phyloP scores from a whole-genome alignment of 2,888 invertebrate genomes.

The Campopleginae sp. region DNA sequence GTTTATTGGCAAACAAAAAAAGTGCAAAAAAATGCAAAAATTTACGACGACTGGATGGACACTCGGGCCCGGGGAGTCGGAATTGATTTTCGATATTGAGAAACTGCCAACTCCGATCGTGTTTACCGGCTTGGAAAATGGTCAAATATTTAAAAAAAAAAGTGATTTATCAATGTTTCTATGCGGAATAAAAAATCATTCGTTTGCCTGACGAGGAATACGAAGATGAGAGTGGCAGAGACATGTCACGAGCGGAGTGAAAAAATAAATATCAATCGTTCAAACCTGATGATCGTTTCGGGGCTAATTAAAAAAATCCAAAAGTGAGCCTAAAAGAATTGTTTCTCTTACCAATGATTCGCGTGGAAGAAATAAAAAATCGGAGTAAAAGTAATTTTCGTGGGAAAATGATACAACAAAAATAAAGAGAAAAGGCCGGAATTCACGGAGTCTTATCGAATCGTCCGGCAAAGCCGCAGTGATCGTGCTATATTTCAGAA shows the following conservation, averaged over 20 bases:
- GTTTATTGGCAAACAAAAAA: slow-evolving; percentile 25
- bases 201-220: background rate
- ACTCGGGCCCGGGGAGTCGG: slow-evolving; percentile 45
- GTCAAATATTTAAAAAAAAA: background rate
- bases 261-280: background rate
- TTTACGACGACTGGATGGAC: slow-evolving; percentile 45
- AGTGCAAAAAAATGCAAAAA: slow-evolving; percentile 38
- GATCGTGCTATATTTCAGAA: slow-evolving; percentile 45
- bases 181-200: background rate
- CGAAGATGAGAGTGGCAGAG: background rate
- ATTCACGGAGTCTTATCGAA: slow-evolving; percentile 54
- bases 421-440: slow-evolving; percentile 35
- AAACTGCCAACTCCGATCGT: background rate
- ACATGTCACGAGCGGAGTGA: background rate
- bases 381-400: background rate
- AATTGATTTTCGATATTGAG: slow-evolving; percentile 47
- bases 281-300: background rate
- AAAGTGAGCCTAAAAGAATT: background rate
- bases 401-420: background rate
- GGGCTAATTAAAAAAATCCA: background rate
- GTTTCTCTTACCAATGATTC: background rate
- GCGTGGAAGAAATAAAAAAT: background rate
- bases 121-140: background rate
- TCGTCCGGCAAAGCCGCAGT: slow-evolving; percentile 59
- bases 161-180: background rate